phyloP scores from a whole-genome alignment of 2,888 invertebrate species.

The Drosophila parthenogenetica region DNA sequence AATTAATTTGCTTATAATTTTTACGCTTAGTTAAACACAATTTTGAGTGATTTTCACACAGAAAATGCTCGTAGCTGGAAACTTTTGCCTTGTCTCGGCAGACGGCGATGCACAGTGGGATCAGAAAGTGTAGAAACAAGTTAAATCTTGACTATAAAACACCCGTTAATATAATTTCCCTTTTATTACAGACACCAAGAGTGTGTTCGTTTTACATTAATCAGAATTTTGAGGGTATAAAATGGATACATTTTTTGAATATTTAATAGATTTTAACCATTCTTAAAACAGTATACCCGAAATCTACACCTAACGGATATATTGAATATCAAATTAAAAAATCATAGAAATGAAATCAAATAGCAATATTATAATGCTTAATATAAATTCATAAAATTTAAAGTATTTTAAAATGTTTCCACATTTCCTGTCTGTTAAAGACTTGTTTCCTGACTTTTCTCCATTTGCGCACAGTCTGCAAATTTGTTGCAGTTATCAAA shows the following conservation, averaged over 20 bases:
- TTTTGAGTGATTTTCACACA: conserved; percentile 84
- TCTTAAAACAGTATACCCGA: background rate
- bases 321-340: background rate
- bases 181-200: background rate
- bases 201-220: too few species aligned
- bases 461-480: background rate
- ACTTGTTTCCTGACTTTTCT: background rate
- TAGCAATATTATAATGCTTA: background rate
- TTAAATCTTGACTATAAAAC: background rate
- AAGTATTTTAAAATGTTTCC: background rate
- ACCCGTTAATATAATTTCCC: background rate
- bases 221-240: too few species aligned
- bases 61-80: conserved; percentile 66
- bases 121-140: conserved; percentile 2
- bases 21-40: conserved; percentile 85
- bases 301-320: background rate
- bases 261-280: too few species aligned
- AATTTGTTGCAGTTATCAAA: conserved; percentile 11
- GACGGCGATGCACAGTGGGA: conserved; percentile 56
- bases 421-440: background rate
- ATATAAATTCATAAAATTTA: background rate
- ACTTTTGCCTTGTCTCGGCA: conserved; percentile 60
- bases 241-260: too few species aligned
- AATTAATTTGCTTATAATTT: conserved; percentile 85
- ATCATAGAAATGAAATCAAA: background rate